Conservation (phyloP, 2,888 invertebrate species). For the Agrochola circellaris region DNA sequence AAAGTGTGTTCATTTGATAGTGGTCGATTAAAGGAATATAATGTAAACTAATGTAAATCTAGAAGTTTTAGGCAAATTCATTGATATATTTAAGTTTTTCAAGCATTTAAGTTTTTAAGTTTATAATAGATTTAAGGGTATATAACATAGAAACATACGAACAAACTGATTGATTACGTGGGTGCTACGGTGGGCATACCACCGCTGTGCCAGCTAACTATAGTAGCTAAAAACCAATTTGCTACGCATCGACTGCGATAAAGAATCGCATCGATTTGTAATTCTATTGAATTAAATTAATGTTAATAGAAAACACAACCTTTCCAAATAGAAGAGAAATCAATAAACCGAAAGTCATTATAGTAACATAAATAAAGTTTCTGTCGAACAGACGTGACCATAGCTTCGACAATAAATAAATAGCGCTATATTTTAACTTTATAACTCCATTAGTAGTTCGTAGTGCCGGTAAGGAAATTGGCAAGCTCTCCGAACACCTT, state of each 20-base stretch:
- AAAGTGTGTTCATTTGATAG: slow-evolving; percentile 5
- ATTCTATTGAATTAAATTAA: not conserved
- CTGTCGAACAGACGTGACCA: slow-evolving; percentile 30
- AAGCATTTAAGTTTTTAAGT: not conserved
- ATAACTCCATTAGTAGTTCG: slow-evolving; percentile 68
- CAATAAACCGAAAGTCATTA: slow-evolving; percentile 44
- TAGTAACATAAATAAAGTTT: slow-evolving; percentile 43
- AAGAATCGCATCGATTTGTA: not conserved
- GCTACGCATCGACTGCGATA: not conserved
- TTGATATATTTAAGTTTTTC: not conserved
- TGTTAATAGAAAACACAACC: not conserved
- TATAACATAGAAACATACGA: not conserved
- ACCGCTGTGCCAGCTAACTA: not conserved
- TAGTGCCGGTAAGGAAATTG: slow-evolving; percentile 70
- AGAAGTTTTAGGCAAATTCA: not conserved
- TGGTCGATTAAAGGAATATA: not conserved
- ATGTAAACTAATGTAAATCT: not conserved
- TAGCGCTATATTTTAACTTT: slow-evolving; percentile 67
- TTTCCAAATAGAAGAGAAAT: slow-evolving; percentile 8
- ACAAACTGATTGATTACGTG: not conserved
- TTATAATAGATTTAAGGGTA: not conserved
- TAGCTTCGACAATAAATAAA: slow-evolving; percentile 60
- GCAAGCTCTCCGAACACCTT: slow-evolving; percentile 64
- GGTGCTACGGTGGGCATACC: slow-evolving; percentile 23
- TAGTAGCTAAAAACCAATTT: not conserved